phyloP scores from a whole-genome alignment of 1,140 invertebrate species.

The Drosophila nebulosa region DNA sequence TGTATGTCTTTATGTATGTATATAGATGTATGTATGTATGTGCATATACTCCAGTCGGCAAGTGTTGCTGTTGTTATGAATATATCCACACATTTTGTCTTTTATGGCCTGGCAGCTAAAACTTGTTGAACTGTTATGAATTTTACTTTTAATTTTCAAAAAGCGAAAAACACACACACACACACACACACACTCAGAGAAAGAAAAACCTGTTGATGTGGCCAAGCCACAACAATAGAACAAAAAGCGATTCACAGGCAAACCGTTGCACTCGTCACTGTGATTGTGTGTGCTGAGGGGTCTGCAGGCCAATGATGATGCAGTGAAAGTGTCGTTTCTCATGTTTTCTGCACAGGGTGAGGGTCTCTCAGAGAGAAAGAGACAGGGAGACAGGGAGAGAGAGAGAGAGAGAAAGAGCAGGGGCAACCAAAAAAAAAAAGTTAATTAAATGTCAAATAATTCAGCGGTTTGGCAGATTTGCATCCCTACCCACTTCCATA shows the following conservation, averaged over 20 bases:
- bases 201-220: conserved; percentile 53
- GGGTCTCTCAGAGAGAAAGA: not conserved
- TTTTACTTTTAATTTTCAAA: conserved; percentile 56
- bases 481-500: conserved; percentile 45
- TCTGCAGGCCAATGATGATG: conserved; percentile 27
- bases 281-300: not conserved
- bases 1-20: not conserved
- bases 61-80: conserved; percentile 15
- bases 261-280: conserved; percentile 31
- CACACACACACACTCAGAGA: no score
- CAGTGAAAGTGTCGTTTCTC: conserved; percentile 78
- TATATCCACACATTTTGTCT: conserved; percentile 46
- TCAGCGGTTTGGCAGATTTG: conserved; percentile 46
- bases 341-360: conserved; percentile 39
- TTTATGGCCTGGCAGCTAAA: conserved; percentile 45
- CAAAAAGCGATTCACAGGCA: conserved; percentile 43
- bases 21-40: conserved; percentile 4
- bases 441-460: conserved; percentile 80
- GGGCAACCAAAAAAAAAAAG: conserved; percentile 18
- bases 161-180: not conserved
- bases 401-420: not conserved
- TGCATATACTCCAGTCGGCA: conserved; percentile 22
- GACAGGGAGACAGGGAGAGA: not conserved
- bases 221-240: conserved; percentile 59
- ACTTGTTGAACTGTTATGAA: conserved; percentile 62